These are phyloP conservation scores for Chlorodrepanis virens DNA, from an alignment of 2,113 vertebrate species.

Conservation along the genomic window DNA sequence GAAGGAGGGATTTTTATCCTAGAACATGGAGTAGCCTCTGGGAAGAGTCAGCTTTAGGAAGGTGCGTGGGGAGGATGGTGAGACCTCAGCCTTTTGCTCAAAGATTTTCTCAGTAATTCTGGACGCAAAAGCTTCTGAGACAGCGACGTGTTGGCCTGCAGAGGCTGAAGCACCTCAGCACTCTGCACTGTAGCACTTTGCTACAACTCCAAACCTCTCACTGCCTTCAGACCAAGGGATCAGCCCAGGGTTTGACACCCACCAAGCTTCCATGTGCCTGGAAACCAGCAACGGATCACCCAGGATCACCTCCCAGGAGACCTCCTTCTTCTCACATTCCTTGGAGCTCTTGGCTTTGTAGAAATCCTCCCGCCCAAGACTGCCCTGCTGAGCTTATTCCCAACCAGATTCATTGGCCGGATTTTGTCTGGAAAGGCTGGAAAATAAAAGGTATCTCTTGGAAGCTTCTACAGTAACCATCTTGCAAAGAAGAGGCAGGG, in stretches of 20 bases:
- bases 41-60: neutral
- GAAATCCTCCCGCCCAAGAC: neutral
- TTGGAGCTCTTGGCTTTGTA: neutral
- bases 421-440: neutral
- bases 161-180: neutral
- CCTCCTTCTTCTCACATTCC: neutral
- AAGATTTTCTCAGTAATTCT: slow-evolving; percentile 3
- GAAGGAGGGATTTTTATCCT: neutral
- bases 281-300: neutral
- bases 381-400: neutral
- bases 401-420: fast-evolving
- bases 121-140: neutral
- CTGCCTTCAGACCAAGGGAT: neutral
- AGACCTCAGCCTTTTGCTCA: neutral
- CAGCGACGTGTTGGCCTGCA: neutral
- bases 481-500: neutral
- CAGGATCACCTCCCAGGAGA: neutral
- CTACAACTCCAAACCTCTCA: neutral
- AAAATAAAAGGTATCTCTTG: neutral
- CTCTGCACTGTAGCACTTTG: neutral
- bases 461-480: fast-evolving
- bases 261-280: neutral
- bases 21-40: neutral
- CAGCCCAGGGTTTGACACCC: neutral
- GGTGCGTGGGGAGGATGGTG: neutral